phyloP scores from a whole-genome alignment of 2,797 vertebrate genomes.

The Sitta carolinensis region DNA sequence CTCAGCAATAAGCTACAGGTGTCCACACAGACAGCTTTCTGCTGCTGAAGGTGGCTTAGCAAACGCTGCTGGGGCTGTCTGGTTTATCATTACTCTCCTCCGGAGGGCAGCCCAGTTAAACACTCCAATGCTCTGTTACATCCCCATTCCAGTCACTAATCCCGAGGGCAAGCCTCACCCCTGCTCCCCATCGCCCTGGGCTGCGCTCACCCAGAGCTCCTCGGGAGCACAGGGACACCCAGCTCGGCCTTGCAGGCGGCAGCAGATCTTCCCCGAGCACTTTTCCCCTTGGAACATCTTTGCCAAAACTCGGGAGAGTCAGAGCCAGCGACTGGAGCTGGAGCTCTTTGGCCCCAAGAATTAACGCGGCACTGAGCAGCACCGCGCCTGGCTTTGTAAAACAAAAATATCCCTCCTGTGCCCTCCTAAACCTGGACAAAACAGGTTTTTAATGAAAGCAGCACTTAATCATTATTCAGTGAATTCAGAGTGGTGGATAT shows the following conservation, averaged over 20 bases:
- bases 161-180: background rate
- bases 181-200: background rate
- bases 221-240: background rate
- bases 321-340: background rate
- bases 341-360: background rate
- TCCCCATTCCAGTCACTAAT: background rate
- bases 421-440: conserved; percentile 8
- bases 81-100: conserved; percentile 29
- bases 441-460: conserved; percentile 1
- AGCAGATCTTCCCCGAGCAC: accelerated
- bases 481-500: background rate
- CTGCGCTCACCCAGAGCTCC: background rate
- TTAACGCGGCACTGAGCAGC: background rate
- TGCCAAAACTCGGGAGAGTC: background rate
- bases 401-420: background rate
- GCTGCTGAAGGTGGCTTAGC: background rate
- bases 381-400: background rate
- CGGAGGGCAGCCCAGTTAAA: background rate
- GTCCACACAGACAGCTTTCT: background rate
- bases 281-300: accelerated
- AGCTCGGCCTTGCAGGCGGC: background rate
- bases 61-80: background rate
- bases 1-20: accelerated
- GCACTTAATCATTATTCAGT: background rate
- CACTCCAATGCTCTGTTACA: background rate